A percentile compares a stretch with the other conserved stretches of the same genome.
These are phyloP conservation scores for Eretmocerus hayati DNA, from an alignment of 2,888 invertebrate species.

Conservation along the genomic window DNA sequence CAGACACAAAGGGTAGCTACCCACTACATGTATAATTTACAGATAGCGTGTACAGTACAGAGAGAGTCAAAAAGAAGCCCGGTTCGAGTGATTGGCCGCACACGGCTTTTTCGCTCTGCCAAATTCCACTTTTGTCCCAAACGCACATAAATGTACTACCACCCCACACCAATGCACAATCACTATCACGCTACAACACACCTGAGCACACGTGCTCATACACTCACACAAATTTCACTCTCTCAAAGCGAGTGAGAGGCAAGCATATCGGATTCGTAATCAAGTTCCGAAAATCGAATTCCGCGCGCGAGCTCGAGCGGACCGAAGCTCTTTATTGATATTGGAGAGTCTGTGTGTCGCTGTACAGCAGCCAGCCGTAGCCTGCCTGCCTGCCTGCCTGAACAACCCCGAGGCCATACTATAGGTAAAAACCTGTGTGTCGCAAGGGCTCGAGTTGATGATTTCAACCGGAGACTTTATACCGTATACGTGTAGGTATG, in stretches of 20 bases:
- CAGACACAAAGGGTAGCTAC: too few species aligned
- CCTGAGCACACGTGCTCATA: not conserved
- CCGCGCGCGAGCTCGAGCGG: not conserved
- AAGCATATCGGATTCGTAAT: conserved; percentile 1
- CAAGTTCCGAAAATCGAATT: conserved; percentile 10
- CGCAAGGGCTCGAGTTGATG: too few species aligned
- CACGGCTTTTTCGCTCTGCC: not conserved
- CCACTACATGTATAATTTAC: too few species aligned
- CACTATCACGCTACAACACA: too few species aligned
- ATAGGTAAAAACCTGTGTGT: too few species aligned
- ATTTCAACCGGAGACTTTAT: too few species aligned
- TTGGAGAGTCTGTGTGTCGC: not conserved
- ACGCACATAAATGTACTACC: not conserved
- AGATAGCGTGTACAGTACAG: not conserved
- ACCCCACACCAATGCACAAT: not conserved
- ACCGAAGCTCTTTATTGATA: not conserved
- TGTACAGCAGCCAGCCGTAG: too few species aligned
- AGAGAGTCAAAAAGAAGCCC: not conserved
- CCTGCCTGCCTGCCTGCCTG: too few species aligned
- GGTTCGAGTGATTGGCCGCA: not conserved
- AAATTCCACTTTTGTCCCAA: not conserved
- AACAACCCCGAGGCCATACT: too few species aligned
- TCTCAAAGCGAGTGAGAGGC: too few species aligned
- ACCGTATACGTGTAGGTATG: too few species aligned
- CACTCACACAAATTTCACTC: not conserved